Conservation (phyloP, 2,888 invertebrate species). For the Melipona beecheii region DNA sequence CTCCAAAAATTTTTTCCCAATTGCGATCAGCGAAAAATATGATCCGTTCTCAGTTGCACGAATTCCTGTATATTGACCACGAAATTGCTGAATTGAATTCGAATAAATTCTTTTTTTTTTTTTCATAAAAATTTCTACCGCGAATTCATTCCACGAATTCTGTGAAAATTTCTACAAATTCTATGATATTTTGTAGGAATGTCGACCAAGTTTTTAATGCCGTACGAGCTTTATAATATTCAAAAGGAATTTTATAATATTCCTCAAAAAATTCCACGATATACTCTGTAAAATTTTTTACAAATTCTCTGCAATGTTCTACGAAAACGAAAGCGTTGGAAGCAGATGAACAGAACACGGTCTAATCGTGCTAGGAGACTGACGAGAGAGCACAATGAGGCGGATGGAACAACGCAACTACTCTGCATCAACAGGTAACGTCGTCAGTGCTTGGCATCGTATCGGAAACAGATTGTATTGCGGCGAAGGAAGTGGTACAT, state of each 20-base stretch:
- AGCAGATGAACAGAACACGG: no score
- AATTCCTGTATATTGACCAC: background rate
- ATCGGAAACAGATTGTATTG: constrained; percentile 5
- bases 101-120: background rate
- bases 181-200: no score
- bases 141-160: no score
- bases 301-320: no score
- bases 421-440: constrained; percentile 45
- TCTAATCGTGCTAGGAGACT: background rate
- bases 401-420: constrained; percentile 9
- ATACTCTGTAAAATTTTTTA: no score
- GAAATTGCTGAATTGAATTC: background rate
- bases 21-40: background rate
- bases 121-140: no score
- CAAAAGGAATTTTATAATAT: no score
- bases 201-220: no score
- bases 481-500: constrained; percentile 13
- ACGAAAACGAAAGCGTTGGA: no score
- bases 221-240: no score
- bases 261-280: no score
- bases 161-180: no score
- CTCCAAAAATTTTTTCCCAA: background rate
- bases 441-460: constrained; percentile 23
- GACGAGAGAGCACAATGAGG: background rate
- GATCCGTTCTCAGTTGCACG: background rate